A percentile compares a stretch with the other conserved stretches of the same genome.
These are phyloP conservation scores for Nipponia nippon DNA, from an alignment of 2,113 vertebrate genomes.

Conservation along the genomic window DNA sequence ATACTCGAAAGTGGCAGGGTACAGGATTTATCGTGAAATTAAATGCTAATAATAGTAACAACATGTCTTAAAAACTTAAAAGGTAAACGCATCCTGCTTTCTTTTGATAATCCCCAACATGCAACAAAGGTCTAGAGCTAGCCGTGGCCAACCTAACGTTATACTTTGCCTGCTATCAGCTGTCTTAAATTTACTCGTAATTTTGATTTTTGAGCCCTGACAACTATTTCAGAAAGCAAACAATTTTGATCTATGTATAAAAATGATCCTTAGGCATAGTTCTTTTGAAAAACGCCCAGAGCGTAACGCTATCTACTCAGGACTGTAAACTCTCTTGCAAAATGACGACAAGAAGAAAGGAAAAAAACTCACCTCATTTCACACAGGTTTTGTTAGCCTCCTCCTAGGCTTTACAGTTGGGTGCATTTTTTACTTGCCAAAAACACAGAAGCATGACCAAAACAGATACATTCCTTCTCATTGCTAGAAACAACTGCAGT, in stretches of 20 bases:
- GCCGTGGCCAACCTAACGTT: background rate
- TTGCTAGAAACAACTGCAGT: background rate
- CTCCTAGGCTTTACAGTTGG: background rate
- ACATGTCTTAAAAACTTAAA: conserved; percentile 33
- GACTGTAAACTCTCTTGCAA: background rate
- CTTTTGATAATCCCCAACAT: conserved; percentile 2
- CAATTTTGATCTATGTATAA: background rate
- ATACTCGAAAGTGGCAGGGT: background rate
- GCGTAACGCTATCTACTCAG: background rate
- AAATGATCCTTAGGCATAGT: background rate
- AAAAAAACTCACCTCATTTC: conserved; percentile 1
- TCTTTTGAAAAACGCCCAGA: background rate
- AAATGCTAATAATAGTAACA: background rate
- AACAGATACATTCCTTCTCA: background rate
- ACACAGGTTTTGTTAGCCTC: background rate
- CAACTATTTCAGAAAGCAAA: background rate
- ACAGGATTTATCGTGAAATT: background rate
- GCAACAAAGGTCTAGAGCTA: background rate
- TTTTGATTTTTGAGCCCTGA: background rate
- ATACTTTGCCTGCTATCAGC: background rate
- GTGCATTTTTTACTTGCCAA: background rate
- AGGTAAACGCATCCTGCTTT: conserved; percentile 41
- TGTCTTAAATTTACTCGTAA: background rate
- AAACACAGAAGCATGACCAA: background rate
- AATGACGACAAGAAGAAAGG: background rate